Evolutionary conservation across 37 sponge, comb jelly and placozoan genomes (phyloP), one percentile per base, ranked within the genome.

Genomic region (Ianthella basta): DNA sequence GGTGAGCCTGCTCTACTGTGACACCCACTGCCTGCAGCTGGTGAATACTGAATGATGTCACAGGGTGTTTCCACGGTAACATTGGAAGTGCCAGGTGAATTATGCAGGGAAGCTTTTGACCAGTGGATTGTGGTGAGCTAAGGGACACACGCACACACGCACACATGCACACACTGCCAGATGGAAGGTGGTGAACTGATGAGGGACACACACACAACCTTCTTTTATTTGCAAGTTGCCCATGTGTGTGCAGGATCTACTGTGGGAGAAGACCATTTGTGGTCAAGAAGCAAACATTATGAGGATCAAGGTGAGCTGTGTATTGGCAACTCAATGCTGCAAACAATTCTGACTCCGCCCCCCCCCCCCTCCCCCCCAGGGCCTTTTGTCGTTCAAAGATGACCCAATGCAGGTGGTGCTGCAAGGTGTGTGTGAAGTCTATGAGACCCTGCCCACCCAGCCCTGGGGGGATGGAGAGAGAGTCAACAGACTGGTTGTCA

Each of bases 391-490:
- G 21, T 24, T 93, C 13, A 61, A 54, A n/a, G 67, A 67, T 54
- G 82, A 84, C 39, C 60, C 85, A 4, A 29, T 85, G 15, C 56
- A 91, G 79, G 72, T 87, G 18, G 86, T 96, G 33, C 60, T 96
- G 6, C 96, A 96, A 57, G 93, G 93, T 61, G 96, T 96, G 19
- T 75, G 91, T 39, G 96, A 96, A 55, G 70, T 96, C 56, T 92
- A 83, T 72, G 96, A 96, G 67, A 90, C 77, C 38, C 72, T 79
- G 35, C 75, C 67, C 23, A 79, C 94, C 20, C 83, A 78, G 15
- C 88, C 81, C 41, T 91, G 92, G 94, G 64, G 35, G 20, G 72
- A 79, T 4, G 54, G 37, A 36, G 79, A 88, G 30, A 82, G 92
- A 30, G 18, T 91, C 33, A 91, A 86, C 81, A 88, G 87, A 84